phyloP scores from a whole-genome alignment of 2,888 invertebrate genomes.

The Tupiocoris notatus region DNA sequence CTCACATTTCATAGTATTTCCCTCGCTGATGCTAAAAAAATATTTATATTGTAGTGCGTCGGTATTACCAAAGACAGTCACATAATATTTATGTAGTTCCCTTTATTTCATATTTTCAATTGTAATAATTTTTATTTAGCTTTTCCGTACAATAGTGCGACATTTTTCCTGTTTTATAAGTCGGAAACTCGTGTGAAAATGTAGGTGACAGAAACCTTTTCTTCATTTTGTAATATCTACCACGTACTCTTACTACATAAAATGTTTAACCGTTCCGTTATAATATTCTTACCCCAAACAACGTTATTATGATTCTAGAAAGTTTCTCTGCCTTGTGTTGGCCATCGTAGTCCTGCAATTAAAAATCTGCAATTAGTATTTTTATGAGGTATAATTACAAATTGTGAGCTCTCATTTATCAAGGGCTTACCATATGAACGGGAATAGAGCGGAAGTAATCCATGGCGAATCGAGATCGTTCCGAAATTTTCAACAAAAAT shows the following conservation, averaged over 20 bases:
- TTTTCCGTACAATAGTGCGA: not conserved
- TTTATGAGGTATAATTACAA: not conserved
- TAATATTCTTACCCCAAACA: conserved; percentile 70
- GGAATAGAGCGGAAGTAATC: conserved; percentile 20
- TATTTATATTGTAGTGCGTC: no score
- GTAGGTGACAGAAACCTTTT: no score
- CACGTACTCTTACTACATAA: not conserved
- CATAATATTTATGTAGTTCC: no score
- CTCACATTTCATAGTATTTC: not conserved
- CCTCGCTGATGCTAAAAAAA: not conserved
- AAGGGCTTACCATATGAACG: conserved; percentile 25
- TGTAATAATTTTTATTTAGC: not conserved
- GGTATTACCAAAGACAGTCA: no score
- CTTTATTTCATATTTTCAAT: no score
- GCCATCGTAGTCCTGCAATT: conserved; percentile 78
- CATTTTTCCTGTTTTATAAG: not conserved
- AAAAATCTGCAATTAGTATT: no score
- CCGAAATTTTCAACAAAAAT: no score
- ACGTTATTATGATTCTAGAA: conserved; percentile 83
- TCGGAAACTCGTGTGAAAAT: no score
- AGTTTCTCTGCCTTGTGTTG: conserved; percentile 86
- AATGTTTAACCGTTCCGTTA: not conserved
- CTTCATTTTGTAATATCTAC: not conserved
- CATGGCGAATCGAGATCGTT: no score
- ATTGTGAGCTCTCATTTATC: not conserved